Conservation (phyloP, 2,113 vertebrate species). For the Gallinago jamesoni region DNA sequence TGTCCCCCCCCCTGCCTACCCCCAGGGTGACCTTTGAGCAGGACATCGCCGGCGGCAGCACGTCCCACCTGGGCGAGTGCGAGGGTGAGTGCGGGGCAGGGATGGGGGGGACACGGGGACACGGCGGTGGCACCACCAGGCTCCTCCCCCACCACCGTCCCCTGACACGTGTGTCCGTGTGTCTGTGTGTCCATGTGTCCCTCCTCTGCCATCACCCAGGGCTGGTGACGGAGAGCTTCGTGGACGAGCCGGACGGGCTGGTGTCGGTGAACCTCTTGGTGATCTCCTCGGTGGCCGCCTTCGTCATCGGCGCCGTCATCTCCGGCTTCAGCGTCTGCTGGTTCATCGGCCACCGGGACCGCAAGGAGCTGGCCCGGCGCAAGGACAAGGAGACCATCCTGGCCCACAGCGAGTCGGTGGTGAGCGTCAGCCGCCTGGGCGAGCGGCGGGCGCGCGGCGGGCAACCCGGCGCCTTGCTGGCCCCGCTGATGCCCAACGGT, state of each 20-base stretch:
- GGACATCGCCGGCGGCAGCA: conserved; percentile 87
- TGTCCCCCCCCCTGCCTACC: conserved; percentile 61
- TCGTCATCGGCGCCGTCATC: conserved; percentile 90
- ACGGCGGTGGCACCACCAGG: fast-evolving
- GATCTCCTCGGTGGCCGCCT: conserved; percentile 91
- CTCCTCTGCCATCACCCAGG: conserved; percentile 69
- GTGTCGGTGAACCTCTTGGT: conserved; percentile 94
- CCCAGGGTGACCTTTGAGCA: conserved; percentile 88
- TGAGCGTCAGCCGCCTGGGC: conserved; percentile 89
- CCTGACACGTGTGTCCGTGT: background rate
- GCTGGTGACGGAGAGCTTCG: conserved; percentile 87
- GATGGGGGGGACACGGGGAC: background rate
- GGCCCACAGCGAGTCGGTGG: conserved; percentile 85
- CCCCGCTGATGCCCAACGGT: conserved; percentile 85
- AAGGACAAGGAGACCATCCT: conserved; percentile 92
- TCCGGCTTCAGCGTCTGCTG: conserved; percentile 94
- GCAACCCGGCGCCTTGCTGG: conserved; percentile 77
- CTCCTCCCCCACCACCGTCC: background rate
- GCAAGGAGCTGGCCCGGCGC: conserved; percentile 82
- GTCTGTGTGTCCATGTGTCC: background rate
- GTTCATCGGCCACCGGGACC: conserved; percentile 91
- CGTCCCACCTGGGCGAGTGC: conserved; percentile 91
- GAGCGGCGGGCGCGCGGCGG: conserved; percentile 66
- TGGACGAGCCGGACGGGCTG: conserved; percentile 88
- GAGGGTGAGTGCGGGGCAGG: conserved; percentile 81